phyloP scores from a whole-genome alignment of 1,140 invertebrate species.

The Hylaeus volcanicus region DNA sequence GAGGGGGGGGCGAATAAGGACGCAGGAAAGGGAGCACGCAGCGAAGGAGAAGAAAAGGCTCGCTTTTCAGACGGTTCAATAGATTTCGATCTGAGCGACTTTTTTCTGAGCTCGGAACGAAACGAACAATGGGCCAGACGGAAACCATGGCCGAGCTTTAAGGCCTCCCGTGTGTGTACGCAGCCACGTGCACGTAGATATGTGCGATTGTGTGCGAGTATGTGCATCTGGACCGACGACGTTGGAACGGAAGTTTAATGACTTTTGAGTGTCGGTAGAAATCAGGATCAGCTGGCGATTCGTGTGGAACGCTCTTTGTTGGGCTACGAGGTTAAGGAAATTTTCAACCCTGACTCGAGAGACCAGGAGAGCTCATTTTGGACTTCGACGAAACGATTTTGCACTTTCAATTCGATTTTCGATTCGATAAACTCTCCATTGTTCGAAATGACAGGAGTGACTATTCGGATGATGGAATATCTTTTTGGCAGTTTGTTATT shows the following conservation, averaged over 20 bases:
- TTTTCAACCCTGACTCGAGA: no score
- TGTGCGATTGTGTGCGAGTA: background rate
- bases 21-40: conserved; percentile 32
- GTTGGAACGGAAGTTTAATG: conserved; percentile 43
- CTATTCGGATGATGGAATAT: no score
- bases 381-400: background rate
- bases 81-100: conserved; percentile 62
- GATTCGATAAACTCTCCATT: background rate
- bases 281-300: conserved; percentile 27
- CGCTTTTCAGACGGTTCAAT: conserved; percentile 69
- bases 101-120: conserved; percentile 55
- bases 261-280: conserved; percentile 37
- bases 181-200: no score
- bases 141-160: conserved; percentile 64
- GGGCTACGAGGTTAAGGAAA: background rate
- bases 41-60: conserved; percentile 45
- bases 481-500: no score
- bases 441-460: no score
- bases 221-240: conserved; percentile 29
- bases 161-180: conserved; percentile 25
- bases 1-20: conserved; percentile 27
- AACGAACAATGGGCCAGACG: conserved; percentile 68
- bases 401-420: background rate
- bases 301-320: conserved; percentile 13
- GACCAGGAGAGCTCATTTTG: background rate